Conservation (phyloP, 2,888 invertebrate genomes). For the Dolomedes plantarius region DNA sequence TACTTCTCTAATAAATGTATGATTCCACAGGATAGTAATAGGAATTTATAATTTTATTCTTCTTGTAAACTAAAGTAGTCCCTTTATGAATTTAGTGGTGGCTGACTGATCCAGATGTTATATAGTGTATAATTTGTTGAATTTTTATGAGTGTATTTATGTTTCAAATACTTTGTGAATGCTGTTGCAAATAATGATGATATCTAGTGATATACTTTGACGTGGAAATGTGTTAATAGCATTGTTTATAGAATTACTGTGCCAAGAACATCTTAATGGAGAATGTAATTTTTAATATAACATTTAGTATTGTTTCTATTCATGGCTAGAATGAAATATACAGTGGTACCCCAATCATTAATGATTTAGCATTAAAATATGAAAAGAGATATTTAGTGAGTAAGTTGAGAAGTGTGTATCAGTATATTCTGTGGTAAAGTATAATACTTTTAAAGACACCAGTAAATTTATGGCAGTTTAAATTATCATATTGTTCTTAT, state of each 20-base stretch:
- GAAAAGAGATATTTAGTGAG: too few species aligned
- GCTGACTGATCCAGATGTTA: too few species aligned
- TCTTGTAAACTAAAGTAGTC: not conserved
- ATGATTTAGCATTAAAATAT: too few species aligned
- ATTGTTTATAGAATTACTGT: not conserved
- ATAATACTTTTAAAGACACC: too few species aligned
- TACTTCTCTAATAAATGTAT: not conserved
- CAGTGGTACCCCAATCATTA: too few species aligned
- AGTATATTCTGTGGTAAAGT: too few species aligned
- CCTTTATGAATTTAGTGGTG: not conserved
- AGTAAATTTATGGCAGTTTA: too few species aligned
- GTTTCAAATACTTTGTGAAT: not conserved
- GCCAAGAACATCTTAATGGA: not conserved
- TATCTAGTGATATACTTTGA: not conserved
- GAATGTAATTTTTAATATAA: not conserved
- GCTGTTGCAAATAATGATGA: not conserved
- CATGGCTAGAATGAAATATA: not conserved
- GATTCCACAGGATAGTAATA: not conserved
- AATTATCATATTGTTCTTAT: too few species aligned
- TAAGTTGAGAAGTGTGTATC: too few species aligned
- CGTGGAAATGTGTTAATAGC: not conserved
- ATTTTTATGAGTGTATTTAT: not conserved
- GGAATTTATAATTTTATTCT: not conserved
- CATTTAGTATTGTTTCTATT: not conserved
- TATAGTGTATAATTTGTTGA: too few species aligned